A percentile compares a stretch with the other conserved stretches of the same genome.
Conservation (phyloP, 1,140 invertebrate species). For the Drosophila suzukii region DNA sequence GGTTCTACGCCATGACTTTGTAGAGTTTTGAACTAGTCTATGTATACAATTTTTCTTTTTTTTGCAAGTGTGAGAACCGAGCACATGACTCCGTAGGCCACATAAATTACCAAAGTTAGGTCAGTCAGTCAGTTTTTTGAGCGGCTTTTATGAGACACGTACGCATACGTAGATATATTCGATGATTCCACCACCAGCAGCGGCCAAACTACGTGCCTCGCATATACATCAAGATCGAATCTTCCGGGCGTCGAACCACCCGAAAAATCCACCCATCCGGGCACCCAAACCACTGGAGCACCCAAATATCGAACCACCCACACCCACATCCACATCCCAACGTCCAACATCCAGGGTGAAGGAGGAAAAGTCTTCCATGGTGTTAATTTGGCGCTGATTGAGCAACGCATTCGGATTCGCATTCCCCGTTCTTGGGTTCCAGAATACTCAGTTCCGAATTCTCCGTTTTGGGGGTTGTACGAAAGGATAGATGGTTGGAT, state of each 20-base stretch:
- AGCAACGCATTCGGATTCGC: constrained; percentile 50
- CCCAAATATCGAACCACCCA: constrained; percentile 15
- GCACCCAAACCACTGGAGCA: constrained; percentile 5
- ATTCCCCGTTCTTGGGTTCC: constrained; percentile 8
- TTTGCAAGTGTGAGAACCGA: constrained; percentile 4
- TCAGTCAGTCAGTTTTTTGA: constrained; percentile 65
- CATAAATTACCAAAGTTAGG: constrained; percentile 74
- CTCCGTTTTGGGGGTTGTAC: constrained; percentile 18
- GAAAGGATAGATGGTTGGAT: constrained; percentile 26
- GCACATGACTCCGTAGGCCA: constrained; percentile 43
- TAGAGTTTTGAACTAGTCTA: background rate
- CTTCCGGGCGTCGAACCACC: constrained; percentile 6
- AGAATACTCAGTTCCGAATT: background rate
- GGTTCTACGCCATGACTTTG: too few relatives aligned
- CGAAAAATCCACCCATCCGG: constrained; percentile 14
- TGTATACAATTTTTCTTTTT: background rate
- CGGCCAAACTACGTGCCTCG: constrained; percentile 56
- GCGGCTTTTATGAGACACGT: constrained; percentile 65
- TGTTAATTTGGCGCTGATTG: constrained; percentile 80
- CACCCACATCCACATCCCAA: constrained; percentile 23
- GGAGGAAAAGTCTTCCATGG: constrained; percentile 61
- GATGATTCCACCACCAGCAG: constrained; percentile 68
- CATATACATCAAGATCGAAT: constrained; percentile 62
- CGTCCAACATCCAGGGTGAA: constrained; percentile 2
- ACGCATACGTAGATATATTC: constrained; percentile 46